Conservation (phyloP, 2,888 invertebrate genomes). For the Vannuccia rotundouncinata region DNA sequence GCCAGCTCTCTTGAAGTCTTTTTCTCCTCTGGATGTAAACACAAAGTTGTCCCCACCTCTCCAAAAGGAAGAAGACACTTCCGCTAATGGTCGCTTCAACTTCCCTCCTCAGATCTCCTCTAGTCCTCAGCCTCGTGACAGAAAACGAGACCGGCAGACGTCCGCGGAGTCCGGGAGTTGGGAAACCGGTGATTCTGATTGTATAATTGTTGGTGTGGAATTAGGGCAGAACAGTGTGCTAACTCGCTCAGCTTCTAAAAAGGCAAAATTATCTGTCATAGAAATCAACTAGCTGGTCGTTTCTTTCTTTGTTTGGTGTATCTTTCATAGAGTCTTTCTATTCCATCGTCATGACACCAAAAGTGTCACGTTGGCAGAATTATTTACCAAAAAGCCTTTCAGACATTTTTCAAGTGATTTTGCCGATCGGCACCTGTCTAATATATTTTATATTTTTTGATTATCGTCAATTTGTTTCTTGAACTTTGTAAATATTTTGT, state of each 20-base stretch:
- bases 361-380: too few relatives aligned
- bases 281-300: background rate
- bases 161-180: background rate
- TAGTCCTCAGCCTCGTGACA: background rate
- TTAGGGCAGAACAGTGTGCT: background rate
- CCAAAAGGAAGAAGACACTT: background rate
- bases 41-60: background rate
- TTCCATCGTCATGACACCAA: too few relatives aligned
- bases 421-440: too few relatives aligned
- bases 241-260: background rate
- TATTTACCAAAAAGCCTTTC: too few relatives aligned
- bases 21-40: background rate
- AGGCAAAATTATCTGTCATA: background rate
- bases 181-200: background rate
- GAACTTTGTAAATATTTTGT: too few relatives aligned
- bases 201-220: background rate
- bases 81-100: background rate
- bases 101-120: background rate
- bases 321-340: too few relatives aligned
- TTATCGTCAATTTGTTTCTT: too few relatives aligned
- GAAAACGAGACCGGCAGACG: background rate
- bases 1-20: background rate
- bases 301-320: slow-evolving; percentile 37
- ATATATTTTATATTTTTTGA: too few relatives aligned
- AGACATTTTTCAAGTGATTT: too few relatives aligned